Conservation (phyloP, 1,140 invertebrate genomes). For the Reticulitermes speratus region DNA sequence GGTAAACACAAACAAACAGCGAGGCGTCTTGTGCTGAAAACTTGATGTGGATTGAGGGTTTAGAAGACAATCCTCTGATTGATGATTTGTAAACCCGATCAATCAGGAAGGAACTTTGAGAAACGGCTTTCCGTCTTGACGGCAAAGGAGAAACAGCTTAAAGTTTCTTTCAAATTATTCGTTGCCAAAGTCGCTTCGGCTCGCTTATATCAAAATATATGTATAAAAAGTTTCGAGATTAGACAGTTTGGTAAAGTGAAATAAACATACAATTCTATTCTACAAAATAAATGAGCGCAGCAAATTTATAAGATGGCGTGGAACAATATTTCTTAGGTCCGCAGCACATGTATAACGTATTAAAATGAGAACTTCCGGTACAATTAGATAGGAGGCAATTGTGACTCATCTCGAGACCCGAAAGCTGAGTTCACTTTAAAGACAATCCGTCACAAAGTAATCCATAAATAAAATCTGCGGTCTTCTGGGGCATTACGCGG, state of each 20-base stretch:
- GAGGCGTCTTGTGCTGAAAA: constrained; percentile 4
- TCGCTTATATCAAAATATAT: background rate
- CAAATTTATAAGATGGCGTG: background rate
- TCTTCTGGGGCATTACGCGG: too few species aligned
- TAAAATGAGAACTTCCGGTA: too few species aligned
- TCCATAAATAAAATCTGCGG: too few species aligned
- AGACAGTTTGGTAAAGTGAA: background rate
- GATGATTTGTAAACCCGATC: constrained; percentile 32
- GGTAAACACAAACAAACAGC: constrained; percentile 24
- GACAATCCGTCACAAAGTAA: too few species aligned
- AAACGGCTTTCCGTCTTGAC: background rate
- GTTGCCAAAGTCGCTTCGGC: too few species aligned
- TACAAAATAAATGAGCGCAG: background rate
- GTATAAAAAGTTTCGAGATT: background rate
- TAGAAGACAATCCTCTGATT: constrained; percentile 32
- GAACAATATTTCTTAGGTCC: too few species aligned
- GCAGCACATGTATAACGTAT: too few species aligned
- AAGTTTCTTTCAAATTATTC: constrained; percentile 13
- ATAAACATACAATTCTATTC: background rate
- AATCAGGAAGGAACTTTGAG: constrained; percentile 22
- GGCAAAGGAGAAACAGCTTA: background rate
- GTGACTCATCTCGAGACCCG: too few species aligned
- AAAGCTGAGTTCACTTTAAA: too few species aligned
- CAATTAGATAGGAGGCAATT: too few species aligned
- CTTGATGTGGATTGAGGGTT: background rate